phyloP scores from a whole-genome alignment of 2,888 invertebrate genomes.

The Noctua janthina region DNA sequence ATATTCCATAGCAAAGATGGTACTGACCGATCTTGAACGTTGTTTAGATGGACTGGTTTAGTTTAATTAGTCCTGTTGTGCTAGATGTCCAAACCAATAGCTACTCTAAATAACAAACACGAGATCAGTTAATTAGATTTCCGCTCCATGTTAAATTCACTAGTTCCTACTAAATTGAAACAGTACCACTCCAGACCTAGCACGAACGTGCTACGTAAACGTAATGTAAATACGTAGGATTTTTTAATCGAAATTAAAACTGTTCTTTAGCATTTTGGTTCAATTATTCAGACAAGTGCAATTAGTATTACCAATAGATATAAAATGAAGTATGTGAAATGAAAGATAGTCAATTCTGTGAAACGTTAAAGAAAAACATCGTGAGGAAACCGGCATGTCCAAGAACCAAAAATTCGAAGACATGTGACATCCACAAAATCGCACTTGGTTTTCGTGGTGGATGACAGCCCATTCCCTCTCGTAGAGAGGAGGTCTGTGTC shows the following conservation, averaged over 20 bases:
- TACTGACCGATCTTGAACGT: too few relatives aligned
- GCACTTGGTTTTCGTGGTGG: not conserved
- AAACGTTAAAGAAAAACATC: not conserved
- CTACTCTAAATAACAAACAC: not conserved
- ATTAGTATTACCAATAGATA: too few relatives aligned
- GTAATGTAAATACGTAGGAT: too few relatives aligned
- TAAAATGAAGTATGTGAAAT: not conserved
- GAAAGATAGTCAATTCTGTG: not conserved
- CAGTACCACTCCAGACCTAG: not conserved
- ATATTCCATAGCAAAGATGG: too few relatives aligned
- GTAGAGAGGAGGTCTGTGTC: too few relatives aligned
- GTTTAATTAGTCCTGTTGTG: not conserved
- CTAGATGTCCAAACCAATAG: not conserved
- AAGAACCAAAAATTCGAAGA: not conserved
- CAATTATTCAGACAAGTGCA: too few relatives aligned
- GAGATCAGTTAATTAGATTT: not conserved
- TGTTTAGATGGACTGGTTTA: not conserved
- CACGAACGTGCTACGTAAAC: not conserved
- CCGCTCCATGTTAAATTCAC: not conserved
- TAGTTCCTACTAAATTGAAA: slow-evolving; percentile 1
- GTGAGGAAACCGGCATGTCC: not conserved
- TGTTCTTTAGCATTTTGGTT: too few relatives aligned
- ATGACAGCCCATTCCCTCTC: not conserved
- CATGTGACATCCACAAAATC: not conserved
- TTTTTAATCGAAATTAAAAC: too few relatives aligned